These are phyloP conservation scores for Pica pica DNA, from an alignment of 2,113 vertebrate genomes.

Conservation along the genomic window DNA sequence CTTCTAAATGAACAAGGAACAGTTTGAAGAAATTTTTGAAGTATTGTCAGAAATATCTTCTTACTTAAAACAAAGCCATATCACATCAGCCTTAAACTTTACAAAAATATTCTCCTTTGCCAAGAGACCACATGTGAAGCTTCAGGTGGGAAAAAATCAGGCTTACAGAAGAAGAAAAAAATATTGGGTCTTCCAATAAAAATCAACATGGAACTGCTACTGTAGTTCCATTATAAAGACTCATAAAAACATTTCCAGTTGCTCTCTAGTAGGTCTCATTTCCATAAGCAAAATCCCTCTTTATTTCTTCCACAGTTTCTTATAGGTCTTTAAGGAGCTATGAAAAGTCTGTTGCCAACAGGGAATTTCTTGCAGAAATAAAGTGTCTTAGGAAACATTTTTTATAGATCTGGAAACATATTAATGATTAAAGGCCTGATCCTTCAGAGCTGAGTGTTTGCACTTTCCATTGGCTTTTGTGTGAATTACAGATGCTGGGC, in stretches of 20 bases:
- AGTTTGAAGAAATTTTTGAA: background rate
- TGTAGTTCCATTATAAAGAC: constrained; percentile 42
- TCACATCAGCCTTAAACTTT: constrained; percentile 26
- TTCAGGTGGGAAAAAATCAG: constrained; percentile 42
- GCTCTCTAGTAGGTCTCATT: constrained; percentile 59
- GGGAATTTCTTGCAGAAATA: constrained; percentile 64
- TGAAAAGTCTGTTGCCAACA: constrained; percentile 64
- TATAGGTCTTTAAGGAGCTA: constrained; percentile 47
- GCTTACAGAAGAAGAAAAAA: constrained; percentile 11
- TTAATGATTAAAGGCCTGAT: constrained; percentile 37
- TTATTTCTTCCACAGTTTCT: constrained; percentile 61
- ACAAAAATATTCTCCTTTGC: constrained; percentile 12
- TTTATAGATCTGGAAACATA: constrained; percentile 60
- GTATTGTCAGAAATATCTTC: background rate
- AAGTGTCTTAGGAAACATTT: constrained; percentile 56
- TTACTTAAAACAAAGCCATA: constrained; percentile 7
- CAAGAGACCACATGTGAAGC: constrained; percentile 35
- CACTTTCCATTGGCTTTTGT: constrained; percentile 21
- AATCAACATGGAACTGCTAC: constrained; percentile 50
- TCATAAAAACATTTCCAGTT: constrained; percentile 55
- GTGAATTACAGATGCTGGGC: background rate
- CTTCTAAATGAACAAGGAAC: background rate
- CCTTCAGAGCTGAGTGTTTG: background rate
- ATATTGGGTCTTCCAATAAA: constrained; percentile 16
- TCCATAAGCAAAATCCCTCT: constrained; percentile 44